These are phyloP conservation scores for Helarctos malayanus DNA, from an alignment of 2,797 vertebrate species.

Conservation along the genomic window DNA sequence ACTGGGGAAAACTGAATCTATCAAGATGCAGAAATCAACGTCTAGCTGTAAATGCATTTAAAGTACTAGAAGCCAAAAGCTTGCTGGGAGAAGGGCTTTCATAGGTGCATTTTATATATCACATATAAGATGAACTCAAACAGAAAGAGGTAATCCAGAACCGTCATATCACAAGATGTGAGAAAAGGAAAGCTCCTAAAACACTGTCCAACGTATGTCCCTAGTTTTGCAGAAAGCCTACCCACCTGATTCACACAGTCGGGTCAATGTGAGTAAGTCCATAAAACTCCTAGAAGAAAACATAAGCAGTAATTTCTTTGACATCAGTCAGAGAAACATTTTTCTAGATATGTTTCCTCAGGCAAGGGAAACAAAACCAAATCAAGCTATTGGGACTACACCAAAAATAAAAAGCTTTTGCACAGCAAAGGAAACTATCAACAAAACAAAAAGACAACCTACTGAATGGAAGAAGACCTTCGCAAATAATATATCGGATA, in stretches of 20 bases:
- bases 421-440: background rate
- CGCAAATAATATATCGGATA: background rate
- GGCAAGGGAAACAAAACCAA: background rate
- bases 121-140: background rate
- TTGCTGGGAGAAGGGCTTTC: slow-evolving; percentile 18
- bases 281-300: background rate
- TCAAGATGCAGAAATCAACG: background rate
- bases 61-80: slow-evolving; percentile 31
- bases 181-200: background rate
- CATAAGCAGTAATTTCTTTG: background rate
- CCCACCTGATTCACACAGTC: background rate
- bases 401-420: background rate
- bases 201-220: background rate
- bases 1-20: background rate
- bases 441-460: background rate
- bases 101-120: background rate
- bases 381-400: background rate
- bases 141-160: background rate
- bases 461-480: background rate
- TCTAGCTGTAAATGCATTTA: background rate
- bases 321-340: background rate
- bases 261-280: background rate
- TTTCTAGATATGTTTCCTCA: background rate
- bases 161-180: background rate
- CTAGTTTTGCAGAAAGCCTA: background rate